Conservation (phyloP, 2,888 invertebrate species). For the Synanthedon andrenaeformis region DNA sequence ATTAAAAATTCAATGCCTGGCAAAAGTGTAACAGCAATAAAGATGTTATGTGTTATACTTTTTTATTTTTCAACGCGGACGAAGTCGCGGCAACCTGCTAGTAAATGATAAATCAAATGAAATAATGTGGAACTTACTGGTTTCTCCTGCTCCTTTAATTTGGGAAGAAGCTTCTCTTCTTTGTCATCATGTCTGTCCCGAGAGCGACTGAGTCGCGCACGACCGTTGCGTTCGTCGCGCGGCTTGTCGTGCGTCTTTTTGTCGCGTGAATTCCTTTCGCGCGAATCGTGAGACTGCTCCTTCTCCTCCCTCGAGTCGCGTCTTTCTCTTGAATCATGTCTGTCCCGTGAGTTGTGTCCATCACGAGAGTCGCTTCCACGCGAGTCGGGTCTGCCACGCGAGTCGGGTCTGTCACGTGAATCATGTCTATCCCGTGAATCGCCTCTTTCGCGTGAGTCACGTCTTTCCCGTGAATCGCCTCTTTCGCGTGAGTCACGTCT, state of each 20-base stretch:
- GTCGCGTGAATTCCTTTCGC: constrained; percentile 1
- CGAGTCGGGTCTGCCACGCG: constrained; percentile 11
- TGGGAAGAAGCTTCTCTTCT: constrained; percentile 72
- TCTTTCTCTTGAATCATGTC: constrained; percentile 2
- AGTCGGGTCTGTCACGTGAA: constrained; percentile 11
- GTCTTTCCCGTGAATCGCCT: constrained; percentile 21
- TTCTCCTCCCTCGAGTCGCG: constrained; percentile 6
- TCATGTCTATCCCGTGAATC: constrained; percentile 12
- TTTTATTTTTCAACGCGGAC: too few species aligned
- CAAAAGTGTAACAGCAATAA: too few species aligned
- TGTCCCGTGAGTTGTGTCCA: constrained; percentile 5
- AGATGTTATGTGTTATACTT: too few species aligned
- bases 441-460: constrained; percentile 8
- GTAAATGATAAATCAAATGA: not conserved
- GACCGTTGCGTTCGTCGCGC: constrained; percentile 34
- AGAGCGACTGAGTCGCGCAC: constrained; percentile 34
- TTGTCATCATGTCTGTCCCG: constrained; percentile 34
- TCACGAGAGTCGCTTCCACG: constrained; percentile 13
- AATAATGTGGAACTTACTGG: constrained; percentile 65
- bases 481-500: constrained; percentile 5
- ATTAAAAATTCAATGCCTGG: too few species aligned
- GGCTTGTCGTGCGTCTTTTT: constrained; percentile 4
- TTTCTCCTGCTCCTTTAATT: constrained; percentile 78
- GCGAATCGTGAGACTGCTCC: not conserved
- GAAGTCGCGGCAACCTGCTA: too few species aligned